Conservation (phyloP, 2,888 invertebrate species). For the Ametastegia equiseti region DNA sequence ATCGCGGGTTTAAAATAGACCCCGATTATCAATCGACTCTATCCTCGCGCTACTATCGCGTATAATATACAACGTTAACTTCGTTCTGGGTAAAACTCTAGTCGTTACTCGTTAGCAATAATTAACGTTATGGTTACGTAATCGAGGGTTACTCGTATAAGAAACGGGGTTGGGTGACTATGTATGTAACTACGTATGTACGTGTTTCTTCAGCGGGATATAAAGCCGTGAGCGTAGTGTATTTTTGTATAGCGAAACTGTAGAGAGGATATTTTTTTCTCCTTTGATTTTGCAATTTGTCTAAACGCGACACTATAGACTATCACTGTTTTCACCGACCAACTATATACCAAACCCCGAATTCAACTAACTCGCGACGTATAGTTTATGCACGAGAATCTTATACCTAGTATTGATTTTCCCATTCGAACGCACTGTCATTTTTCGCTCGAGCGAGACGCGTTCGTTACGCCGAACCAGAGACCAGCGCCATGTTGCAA, state of each 20-base stretch:
- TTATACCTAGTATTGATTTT: slow-evolving; percentile 47
- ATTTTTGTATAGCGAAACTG: too few relatives aligned
- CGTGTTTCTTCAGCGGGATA: background rate
- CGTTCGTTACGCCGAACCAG: slow-evolving; percentile 56
- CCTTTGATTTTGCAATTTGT: background rate
- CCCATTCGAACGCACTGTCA: slow-evolving; percentile 52
- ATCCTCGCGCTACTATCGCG: too few relatives aligned
- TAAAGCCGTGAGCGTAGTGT: background rate
- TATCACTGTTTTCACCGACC: background rate
- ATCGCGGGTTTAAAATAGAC: too few relatives aligned
- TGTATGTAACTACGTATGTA: too few relatives aligned
- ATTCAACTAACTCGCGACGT: background rate
- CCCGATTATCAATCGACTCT: too few relatives aligned
- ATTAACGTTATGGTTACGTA: slow-evolving; percentile 74
- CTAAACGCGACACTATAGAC: background rate
- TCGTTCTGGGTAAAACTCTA: too few relatives aligned
- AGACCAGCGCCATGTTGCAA: slow-evolving; percentile 57
- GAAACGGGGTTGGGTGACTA: slow-evolving; percentile 60
- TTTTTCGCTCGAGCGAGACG: slow-evolving; percentile 54
- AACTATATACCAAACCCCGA: background rate
- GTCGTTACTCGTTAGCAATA: slow-evolving; percentile 52
- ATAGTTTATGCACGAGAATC: slow-evolving; percentile 3
- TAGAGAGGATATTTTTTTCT: too few relatives aligned
- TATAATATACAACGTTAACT: too few relatives aligned
- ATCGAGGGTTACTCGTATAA: slow-evolving; percentile 66